Percentiles rank a stretch among this genome's conserved stretches.
phyloP scores from a whole-genome alignment of 1,140 invertebrate genomes.

The fruit fly (Drosophila melanogaster) region Release_6_plus_ISO1_MT NT_033777.3:10411501-10412000 shows the following conservation, averaged over 20 bases:
- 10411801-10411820: background rate
- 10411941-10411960: too few species aligned
- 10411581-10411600: background rate
- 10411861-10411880: too few species aligned
- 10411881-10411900: too few species aligned
- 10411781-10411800: constrained; percentile 95
- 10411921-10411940: background rate
- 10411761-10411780: constrained; percentile 97
- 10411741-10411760: constrained; percentile 98
- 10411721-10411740: constrained; percentile 93
- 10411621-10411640: constrained; percentile 94
- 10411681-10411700: constrained; percentile 92
- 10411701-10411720: constrained; percentile 96
- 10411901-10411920: background rate
- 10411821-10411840: background rate
- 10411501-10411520: constrained; percentile 94
- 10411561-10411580: constrained; percentile 89
- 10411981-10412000: too few species aligned
- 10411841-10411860: background rate
- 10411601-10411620: accelerated
- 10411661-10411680: constrained; percentile 91
- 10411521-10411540: constrained; percentile 99
- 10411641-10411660: constrained; percentile 97
- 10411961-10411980: background rate
- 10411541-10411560: constrained; percentile 98